Conservation (phyloP, 2,888 invertebrate genomes). For the Mesorhabditis spiculigera region DNA sequence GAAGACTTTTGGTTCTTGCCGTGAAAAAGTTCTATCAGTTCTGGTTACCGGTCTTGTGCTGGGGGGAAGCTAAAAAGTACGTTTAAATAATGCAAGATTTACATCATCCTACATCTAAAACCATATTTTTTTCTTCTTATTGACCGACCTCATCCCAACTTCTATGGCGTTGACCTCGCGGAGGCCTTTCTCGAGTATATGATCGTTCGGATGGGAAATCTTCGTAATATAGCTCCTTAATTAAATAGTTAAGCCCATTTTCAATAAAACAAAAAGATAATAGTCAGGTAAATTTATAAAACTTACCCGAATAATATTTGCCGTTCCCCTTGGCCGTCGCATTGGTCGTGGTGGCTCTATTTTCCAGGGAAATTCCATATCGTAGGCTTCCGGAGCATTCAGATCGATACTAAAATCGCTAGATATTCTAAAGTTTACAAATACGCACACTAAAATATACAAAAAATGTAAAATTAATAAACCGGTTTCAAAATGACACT, state of each 20-base stretch:
- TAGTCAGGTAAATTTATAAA: background rate
- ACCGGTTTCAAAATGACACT: too few relatives aligned
- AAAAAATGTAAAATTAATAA: too few relatives aligned
- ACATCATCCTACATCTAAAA: too few relatives aligned
- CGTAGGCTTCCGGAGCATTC: constrained; percentile 32
- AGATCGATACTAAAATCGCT: constrained; percentile 25
- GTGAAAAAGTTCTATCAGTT: too few relatives aligned
- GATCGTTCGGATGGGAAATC: constrained; percentile 2
- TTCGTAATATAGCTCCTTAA: constrained; percentile 3
- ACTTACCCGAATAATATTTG: background rate
- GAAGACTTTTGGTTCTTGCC: too few relatives aligned
- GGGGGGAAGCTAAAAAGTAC: too few relatives aligned
- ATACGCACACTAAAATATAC: too few relatives aligned
- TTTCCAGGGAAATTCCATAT: constrained; percentile 36
- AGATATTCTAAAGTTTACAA: background rate
- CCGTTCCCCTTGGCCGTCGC: constrained; percentile 1
- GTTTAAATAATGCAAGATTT: too few relatives aligned
- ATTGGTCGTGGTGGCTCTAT: constrained; percentile 15
- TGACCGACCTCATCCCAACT: background rate
- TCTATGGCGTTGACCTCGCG: background rate
- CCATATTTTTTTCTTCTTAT: background rate
- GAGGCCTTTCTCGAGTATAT: background rate
- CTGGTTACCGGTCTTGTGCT: too few relatives aligned
- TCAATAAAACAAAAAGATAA: background rate
- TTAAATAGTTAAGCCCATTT: background rate